Evolutionary conservation across 1,140 invertebrate species (phyloP).

Genomic region (Rhyzopertha dominica): DNA sequence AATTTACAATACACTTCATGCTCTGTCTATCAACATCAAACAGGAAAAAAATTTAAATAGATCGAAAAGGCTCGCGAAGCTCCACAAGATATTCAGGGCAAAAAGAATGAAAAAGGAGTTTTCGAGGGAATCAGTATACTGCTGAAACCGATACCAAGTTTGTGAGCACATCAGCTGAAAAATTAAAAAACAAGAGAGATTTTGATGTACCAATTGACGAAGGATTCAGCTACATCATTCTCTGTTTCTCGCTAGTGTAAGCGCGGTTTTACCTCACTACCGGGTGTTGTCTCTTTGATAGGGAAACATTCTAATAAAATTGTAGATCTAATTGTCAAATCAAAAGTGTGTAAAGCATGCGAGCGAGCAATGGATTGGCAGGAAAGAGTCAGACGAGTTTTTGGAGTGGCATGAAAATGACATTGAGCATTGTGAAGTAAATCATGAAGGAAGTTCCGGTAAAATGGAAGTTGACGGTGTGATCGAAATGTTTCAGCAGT

Average conservation of each 20-base stretch:
- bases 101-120: conserved; percentile 5
- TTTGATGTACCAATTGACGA: conserved; percentile 14
- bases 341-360: conserved; percentile 24
- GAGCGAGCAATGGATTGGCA: conserved; percentile 19
- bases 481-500: conserved; percentile 28
- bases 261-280: conserved; percentile 30
- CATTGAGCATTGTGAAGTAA: conserved; percentile 16
- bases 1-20: too few relatives aligned
- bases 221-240: conserved; percentile 13
- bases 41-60: too few relatives aligned
- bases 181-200: background rate
- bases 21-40: too few relatives aligned
- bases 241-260: conserved; percentile 22
- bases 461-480: conserved; percentile 31
- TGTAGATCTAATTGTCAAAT: conserved; percentile 27
- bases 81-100: too few relatives aligned
- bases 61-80: too few relatives aligned
- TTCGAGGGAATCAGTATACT: conserved; percentile 10
- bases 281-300: conserved; percentile 27
- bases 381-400: conserved; percentile 20
- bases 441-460: conserved; percentile 25
- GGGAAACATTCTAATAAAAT: conserved; percentile 28
- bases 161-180: conserved; percentile 4
- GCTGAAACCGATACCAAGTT: conserved; percentile 2
- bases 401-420: conserved; percentile 20